A percentile compares a stretch with the other conserved stretches of the same genome.
phyloP scores from a whole-genome alignment of 2,888 invertebrate genomes.

The Caenorhabditis sp. region DNA sequence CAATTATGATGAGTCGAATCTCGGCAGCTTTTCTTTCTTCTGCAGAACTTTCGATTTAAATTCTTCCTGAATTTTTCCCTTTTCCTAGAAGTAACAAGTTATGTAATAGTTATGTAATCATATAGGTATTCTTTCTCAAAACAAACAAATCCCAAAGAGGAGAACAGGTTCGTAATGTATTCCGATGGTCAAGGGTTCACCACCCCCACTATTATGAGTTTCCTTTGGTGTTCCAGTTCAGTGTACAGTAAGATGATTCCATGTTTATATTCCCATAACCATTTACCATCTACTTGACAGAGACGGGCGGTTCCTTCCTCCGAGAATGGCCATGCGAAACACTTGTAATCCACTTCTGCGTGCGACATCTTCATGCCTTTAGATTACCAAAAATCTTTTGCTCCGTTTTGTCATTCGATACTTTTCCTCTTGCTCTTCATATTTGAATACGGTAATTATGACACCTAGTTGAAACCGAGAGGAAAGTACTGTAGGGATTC shows the following conservation, averaged over 20 bases:
- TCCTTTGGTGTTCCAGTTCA: slow-evolving; percentile 34
- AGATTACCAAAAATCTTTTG: background rate
- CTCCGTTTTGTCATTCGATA: slow-evolving; percentile 28
- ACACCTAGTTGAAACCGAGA: slow-evolving; percentile 26
- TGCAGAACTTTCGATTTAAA: background rate
- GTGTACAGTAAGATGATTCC: slow-evolving; percentile 11
- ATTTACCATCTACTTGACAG: slow-evolving; percentile 45
- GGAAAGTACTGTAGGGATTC: background rate
- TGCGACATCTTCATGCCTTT: slow-evolving; percentile 8
- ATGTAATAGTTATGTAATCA: slow-evolving; percentile 25
- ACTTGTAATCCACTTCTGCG: slow-evolving; percentile 29
- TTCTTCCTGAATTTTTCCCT: slow-evolving; percentile 3
- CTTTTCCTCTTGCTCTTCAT: slow-evolving; percentile 5
- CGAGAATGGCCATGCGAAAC: slow-evolving; percentile 35
- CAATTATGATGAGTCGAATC: slow-evolving; percentile 26
- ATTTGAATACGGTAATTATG: slow-evolving; percentile 62
- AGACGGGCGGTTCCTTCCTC: slow-evolving; percentile 10
- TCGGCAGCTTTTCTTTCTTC: background rate
- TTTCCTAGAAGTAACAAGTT: slow-evolving; percentile 30
- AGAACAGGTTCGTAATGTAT: slow-evolving; percentile 53
- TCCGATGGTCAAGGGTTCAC: slow-evolving; percentile 50
- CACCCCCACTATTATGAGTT: slow-evolving; percentile 44
- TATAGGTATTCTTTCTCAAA: slow-evolving; percentile 9
- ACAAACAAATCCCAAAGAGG: slow-evolving; percentile 47
- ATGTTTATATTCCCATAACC: slow-evolving; percentile 38